Percentiles rank a stretch among this genome's conserved stretches.
phyloP scores from a whole-genome alignment of 2,797 vertebrate species.

The Momotus momota region DNA sequence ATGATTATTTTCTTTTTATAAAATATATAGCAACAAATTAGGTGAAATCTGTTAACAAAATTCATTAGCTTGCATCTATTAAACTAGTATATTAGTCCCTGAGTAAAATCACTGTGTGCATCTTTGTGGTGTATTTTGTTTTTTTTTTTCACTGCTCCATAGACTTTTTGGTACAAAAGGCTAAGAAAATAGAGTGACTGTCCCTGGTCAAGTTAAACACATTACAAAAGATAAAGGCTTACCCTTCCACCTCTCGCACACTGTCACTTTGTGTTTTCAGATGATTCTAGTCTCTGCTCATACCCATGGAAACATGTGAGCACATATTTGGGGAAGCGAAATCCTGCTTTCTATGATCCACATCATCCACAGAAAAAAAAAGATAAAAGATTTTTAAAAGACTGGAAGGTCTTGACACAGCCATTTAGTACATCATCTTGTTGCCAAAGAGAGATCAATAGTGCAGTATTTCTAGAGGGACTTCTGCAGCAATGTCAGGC shows the following conservation, averaged over 20 bases:
- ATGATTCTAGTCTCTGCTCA: background rate
- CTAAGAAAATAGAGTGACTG: background rate
- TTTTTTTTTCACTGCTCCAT: background rate
- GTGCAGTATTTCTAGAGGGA: background rate
- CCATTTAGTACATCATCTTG: background rate
- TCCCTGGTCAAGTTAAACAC: background rate
- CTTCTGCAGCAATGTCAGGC: background rate
- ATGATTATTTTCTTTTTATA: background rate
- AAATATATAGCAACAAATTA: background rate
- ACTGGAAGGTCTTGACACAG: background rate
- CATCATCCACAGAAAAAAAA: background rate
- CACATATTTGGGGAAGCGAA: background rate
- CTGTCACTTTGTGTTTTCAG: background rate
- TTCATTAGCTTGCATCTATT: background rate
- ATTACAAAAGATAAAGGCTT: background rate
- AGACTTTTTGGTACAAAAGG: background rate
- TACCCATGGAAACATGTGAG: background rate
- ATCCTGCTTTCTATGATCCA: background rate
- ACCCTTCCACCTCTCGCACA: rapidly evolving
- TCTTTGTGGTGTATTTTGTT: background rate
- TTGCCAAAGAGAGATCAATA: background rate
- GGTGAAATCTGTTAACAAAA: background rate
- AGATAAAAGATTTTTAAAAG: background rate
- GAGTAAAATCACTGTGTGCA: background rate
- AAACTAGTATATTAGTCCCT: background rate